Evolutionary conservation across 2,888 invertebrate genomes (phyloP).

Genomic region (Rhodophaea formosa): DNA sequence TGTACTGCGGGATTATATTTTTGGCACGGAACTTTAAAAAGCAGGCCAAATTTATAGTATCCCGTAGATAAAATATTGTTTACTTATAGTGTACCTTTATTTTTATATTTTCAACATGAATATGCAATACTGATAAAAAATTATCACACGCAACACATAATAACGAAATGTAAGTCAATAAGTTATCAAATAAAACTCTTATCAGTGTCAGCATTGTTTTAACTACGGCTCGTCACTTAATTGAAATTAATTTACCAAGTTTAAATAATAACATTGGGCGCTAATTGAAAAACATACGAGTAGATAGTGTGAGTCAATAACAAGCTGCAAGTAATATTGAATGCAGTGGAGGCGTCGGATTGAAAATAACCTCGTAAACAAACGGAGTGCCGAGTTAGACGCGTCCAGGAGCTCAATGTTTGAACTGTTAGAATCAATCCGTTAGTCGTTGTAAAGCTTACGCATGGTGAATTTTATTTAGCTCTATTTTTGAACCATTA

Average conservation of each 20-base stretch:
- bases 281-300: conserved; percentile 17
- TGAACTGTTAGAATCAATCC: no score
- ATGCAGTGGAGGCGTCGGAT: conserved; percentile 36
- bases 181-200: conserved; percentile 5
- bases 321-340: background rate
- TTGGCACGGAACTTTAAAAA: conserved; percentile 59
- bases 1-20: conserved; percentile 57
- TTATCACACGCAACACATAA: background rate
- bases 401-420: no score
- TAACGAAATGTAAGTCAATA: conserved; percentile 11
- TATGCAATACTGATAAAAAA: background rate
- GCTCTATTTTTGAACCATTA: no score
- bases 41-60: conserved; percentile 35
- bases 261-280: conserved; percentile 7
- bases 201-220: conserved; percentile 3
- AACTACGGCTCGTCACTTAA: conserved; percentile 16
- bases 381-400: conserved; percentile 41
- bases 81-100: background rate
- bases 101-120: background rate
- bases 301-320: conserved; percentile 12
- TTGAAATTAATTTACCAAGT: background rate
- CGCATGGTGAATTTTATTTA: no score
- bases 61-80: background rate
- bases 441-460: no score
- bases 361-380: conserved; percentile 67